phyloP scores from a whole-genome alignment of 2,797 vertebrate genomes.

The Thunnus albacares region DNA sequence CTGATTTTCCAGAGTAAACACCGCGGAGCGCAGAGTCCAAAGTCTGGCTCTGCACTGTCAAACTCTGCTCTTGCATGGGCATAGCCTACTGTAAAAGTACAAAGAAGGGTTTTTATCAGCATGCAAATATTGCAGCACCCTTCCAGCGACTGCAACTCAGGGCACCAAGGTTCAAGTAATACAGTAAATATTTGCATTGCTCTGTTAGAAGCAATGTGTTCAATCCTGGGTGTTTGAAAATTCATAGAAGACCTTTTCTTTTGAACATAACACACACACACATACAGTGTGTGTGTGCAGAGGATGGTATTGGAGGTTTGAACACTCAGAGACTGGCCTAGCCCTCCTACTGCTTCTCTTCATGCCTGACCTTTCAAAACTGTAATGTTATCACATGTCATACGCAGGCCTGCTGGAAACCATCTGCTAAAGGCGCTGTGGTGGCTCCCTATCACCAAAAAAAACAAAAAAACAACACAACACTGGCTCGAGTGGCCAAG shows the following conservation, averaged over 20 bases:
- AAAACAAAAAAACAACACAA: conserved; percentile 36
- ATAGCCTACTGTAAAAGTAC: conserved; percentile 59
- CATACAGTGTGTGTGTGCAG: conserved; percentile 9
- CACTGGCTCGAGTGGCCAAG: conserved; percentile 53
- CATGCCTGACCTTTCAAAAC: conserved; percentile 85
- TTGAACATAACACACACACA: conserved; percentile 3
- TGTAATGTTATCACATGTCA: conserved; percentile 86
- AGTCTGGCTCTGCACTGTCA: conserved; percentile 56
- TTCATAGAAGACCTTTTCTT: conserved; percentile 42
- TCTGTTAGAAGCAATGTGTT: conserved; percentile 58
- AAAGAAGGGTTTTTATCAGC: conserved; percentile 70
- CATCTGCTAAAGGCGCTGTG: conserved; percentile 81
- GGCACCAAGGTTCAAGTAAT: conserved; percentile 73
- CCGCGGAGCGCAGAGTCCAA: conserved; percentile 59
- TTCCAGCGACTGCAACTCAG: conserved; percentile 47
- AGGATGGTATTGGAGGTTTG: conserved; percentile 29
- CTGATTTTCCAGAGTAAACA: conserved; percentile 74
- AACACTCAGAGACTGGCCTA: conserved; percentile 36
- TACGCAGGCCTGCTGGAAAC: conserved; percentile 83
- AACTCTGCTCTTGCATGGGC: conserved; percentile 35
- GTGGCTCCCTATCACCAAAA: conserved; percentile 62
- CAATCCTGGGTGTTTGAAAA: conserved; percentile 44
- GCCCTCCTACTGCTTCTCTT: conserved; percentile 63
- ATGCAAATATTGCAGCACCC: conserved; percentile 74
- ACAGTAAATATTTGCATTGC: conserved; percentile 81